A percentile compares a stretch with the other conserved stretches of the same genome.
Evolutionary conservation across 1,140 invertebrate species (phyloP).

Genomic region (Pygmarrhopalites habei): DNA sequence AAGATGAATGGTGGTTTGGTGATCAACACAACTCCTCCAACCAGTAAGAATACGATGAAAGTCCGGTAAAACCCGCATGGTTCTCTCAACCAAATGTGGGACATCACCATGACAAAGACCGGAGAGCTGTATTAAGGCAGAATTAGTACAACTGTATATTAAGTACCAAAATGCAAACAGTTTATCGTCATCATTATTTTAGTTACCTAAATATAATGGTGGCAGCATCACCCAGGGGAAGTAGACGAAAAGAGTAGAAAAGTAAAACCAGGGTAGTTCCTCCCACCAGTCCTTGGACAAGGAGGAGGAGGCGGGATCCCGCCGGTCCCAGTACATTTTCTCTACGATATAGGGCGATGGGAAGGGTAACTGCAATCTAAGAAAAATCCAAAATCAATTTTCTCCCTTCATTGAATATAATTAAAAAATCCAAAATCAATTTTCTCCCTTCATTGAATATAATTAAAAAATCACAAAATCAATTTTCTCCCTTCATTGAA

Average conservation of each 20-base stretch:
- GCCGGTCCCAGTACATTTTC: conserved; percentile 45
- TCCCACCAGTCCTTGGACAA: conserved; percentile 49
- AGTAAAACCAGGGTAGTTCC: conserved; percentile 48
- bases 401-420: too few relatives aligned
- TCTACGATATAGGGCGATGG: conserved; percentile 42
- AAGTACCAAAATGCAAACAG: too few relatives aligned
- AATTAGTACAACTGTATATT: too few relatives aligned
- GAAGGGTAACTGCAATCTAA: conserved; percentile 43
- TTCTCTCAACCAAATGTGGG: conserved; percentile 51
- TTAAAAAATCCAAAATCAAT: too few relatives aligned
- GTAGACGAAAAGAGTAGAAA: conserved; percentile 50
- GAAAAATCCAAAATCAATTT: too few relatives aligned
- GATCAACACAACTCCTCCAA: conserved; percentile 50
- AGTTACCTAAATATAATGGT: conserved; percentile 52
- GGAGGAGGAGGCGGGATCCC: conserved; percentile 45
- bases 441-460: too few relatives aligned
- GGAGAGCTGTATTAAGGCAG: conserved; percentile 47
- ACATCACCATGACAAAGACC: conserved; percentile 51
- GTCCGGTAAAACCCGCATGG: conserved; percentile 52
- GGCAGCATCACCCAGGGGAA: conserved; percentile 53
- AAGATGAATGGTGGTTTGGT: conserved; percentile 51
- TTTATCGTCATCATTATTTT: too few relatives aligned
- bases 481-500: too few relatives aligned
- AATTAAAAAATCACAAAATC: too few relatives aligned
- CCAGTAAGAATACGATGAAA: conserved; percentile 47